phyloP scores from a whole-genome alignment of 2,113 vertebrate species.

The Tyrannus savana region DNA sequence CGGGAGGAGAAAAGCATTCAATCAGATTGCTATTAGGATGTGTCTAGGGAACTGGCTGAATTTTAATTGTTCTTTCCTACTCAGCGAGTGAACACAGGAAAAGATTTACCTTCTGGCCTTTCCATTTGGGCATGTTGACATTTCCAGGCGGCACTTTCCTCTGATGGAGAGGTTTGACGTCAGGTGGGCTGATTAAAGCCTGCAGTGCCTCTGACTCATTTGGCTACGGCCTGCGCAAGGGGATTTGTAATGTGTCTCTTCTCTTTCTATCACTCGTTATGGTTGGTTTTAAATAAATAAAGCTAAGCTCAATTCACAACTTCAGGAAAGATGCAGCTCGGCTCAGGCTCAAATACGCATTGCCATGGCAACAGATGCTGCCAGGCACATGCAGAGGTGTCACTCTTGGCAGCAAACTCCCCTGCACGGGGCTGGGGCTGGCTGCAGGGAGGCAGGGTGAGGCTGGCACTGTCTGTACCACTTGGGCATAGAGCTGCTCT shows the following conservation, averaged over 20 bases:
- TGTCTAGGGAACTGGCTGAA: neutral
- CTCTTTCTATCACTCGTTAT: slow-evolving; percentile 22
- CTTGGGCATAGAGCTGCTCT: neutral
- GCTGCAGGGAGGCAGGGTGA: neutral
- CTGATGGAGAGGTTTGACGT: slow-evolving; percentile 69
- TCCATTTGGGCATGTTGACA: slow-evolving; percentile 55
- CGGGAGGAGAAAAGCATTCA: neutral
- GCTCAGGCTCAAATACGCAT: slow-evolving; percentile 54
- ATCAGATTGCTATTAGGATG: neutral
- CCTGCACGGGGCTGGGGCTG: neutral
- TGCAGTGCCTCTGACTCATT: slow-evolving; percentile 47
- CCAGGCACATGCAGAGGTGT: slow-evolving; percentile 40
- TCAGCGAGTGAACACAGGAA: slow-evolving; percentile 11
- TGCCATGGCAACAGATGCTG: slow-evolving; percentile 70
- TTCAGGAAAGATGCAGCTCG: slow-evolving; percentile 46
- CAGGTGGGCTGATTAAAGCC: slow-evolving; percentile 25
- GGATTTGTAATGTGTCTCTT: slow-evolving; percentile 35
- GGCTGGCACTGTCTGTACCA: neutral
- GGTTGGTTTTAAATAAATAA: slow-evolving; percentile 67
- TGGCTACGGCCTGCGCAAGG: neutral
- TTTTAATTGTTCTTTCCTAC: slow-evolving; percentile 48
- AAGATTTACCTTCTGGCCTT: slow-evolving; percentile 47
- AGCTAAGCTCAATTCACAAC: slow-evolving; percentile 70
- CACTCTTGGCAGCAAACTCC: neutral
- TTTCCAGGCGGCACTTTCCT: slow-evolving; percentile 56